Base-by-base conservation (phyloP, 2,888 invertebrate genomes). In the Orchesella flavescens region DNA sequence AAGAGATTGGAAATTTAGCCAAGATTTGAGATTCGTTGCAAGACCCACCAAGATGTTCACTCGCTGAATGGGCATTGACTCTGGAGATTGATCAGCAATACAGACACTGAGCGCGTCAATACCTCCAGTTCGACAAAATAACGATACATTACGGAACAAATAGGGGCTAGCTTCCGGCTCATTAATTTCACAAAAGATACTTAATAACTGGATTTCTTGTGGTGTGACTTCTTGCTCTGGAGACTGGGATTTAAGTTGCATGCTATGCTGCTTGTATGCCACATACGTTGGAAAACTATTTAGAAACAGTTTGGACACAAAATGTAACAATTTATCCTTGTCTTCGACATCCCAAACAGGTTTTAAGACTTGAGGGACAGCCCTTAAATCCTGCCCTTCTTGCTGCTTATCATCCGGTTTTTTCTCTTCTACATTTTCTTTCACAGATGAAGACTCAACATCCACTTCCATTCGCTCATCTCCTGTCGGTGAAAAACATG, bases 91-190 rank as follows among this genome's bases (percentile, higher is more conserved):
- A 90, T 93, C 92, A 88, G 95, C 95, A 91, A 97, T 97, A 90
- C 96, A 96, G 76, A 94, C 92, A 44, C 95, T 94, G 93, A 97
- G 95, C 49, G 96, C 94, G 89, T 94, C 93, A 84, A 97, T 94
- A 43, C 97, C 97, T 84, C 96, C 96, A 87, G 94, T 90, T 89
- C 97, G 96, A 91, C 97, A 97, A 91, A 97, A 97, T 89, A 96
- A 93, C 89, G 95, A 95, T n/a, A 97, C 97, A 91, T 97, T 97
- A 79, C 96, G 93, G 84, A 97, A 92, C 86, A 97, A 92, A 90
- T 95, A 96, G 82, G 96, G 94, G 34, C 97, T 96, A 89, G 97
- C 95, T 91, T 97, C 97, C 77, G 96, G 95, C 91, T 98, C 97
- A 91, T 97, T 95, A 71, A 97, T 92, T 91, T 97, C 97, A 91